phyloP scores from a whole-genome alignment of 1,140 invertebrate species.

The Papilio polyxenes region DNA sequence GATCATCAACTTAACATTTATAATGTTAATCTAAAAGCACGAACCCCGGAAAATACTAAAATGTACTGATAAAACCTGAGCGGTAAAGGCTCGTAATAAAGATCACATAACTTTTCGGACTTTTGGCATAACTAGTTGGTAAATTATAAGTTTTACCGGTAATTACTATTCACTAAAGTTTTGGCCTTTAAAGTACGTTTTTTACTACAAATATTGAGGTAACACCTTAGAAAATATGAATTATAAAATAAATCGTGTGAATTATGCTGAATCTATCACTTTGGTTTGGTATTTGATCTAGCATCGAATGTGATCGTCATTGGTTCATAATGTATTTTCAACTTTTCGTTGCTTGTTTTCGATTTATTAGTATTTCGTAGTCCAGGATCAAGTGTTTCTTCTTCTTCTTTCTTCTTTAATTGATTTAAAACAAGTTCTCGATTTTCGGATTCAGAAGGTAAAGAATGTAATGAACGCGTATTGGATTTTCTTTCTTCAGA shows the following conservation, averaged over 20 bases:
- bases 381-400: neutral
- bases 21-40: too few species aligned
- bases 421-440: neutral
- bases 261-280: neutral
- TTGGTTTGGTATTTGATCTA: neutral
- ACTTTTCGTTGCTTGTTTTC: neutral
- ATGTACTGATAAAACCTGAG: too few species aligned
- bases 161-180: neutral
- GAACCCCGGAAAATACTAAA: too few species aligned
- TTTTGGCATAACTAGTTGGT: too few species aligned
- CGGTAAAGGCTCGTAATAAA: too few species aligned
- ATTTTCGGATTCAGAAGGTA: neutral
- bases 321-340: neutral
- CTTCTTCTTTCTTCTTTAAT: neutral
- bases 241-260: neutral
- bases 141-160: neutral
- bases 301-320: neutral
- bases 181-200: too few species aligned
- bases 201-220: neutral
- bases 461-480: neutral
- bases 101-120: too few species aligned
- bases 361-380: neutral
- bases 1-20: neutral
- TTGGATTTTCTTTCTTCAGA: neutral
- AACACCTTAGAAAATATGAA: neutral